Base-by-base conservation (phyloP, 2,888 invertebrate species). In the Harpagoxenus sublaevis region DNA sequence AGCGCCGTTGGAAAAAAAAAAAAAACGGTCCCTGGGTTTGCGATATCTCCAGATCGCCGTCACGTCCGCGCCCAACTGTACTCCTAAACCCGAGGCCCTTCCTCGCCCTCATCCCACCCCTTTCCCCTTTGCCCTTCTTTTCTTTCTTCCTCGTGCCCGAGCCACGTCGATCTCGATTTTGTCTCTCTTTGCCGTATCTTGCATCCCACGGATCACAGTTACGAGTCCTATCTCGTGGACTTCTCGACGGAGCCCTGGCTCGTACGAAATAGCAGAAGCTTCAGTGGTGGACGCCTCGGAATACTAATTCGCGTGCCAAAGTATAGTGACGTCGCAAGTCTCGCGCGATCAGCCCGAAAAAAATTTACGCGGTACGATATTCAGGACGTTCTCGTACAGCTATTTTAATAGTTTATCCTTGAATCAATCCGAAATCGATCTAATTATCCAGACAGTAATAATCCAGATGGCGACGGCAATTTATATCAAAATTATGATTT, bases 1-100 rank as follows among this genome's bases (percentile, higher is more conserved):
- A 81, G 48, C 23, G 12, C 8, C 68, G 55, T 57, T 31, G 12
- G 60, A 28, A 35, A 71, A 60, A 66, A 35, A 71, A 60, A 66
- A 73, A 81, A 9, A 81, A 73, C 18, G 48, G 23, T 51, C 48
- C 23, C 39, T 51, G 55, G 12, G 31, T 39, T 45, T 73, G 55
- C 51, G 62, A 60, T 89, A 91, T 91, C 90, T 88, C 78, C 78
- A 57, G 84, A 91, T 91, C 91, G 83, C 86, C 77, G 87, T 84
- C 91, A 91, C 91, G 91, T 91, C 85, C 87, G 83, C 84, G 86
- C 70, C 87, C 86, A 84, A 84, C 85, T 87, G 82, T 88, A 75
- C 74, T 89, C 79, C 84, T 86, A 85, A 84, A 86, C 66, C 83
- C 83, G 65, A 74, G 60, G 73, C 23, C 48, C 79, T 51, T 62